Percentiles rank a stretch among this genome's conserved stretches.
Conservation (phyloP, 1,140 invertebrate genomes). For the Heliconius melpomene region DNA sequence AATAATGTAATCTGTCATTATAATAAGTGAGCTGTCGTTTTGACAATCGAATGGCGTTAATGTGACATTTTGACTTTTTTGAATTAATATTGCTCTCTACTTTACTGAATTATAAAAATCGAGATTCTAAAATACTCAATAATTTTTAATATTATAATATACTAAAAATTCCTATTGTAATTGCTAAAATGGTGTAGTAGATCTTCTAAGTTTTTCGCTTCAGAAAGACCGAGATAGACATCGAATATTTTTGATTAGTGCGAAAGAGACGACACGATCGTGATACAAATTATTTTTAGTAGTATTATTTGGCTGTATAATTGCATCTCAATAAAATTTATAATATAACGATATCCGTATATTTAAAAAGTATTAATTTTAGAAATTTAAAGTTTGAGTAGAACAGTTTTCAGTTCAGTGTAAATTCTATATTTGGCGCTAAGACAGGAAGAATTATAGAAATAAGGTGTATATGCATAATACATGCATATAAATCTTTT, state of each 20-base stretch:
- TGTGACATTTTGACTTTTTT: background rate
- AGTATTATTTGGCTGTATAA: constrained; percentile 8
- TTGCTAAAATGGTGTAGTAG: background rate
- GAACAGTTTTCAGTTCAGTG: too few species aligned
- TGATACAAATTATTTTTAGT: background rate
- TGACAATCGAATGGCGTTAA: background rate
- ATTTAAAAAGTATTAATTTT: too few species aligned
- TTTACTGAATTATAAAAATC: background rate
- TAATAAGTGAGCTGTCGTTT: background rate
- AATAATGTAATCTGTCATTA: background rate
- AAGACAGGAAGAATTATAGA: too few species aligned
- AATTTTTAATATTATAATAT: background rate
- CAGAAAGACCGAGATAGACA: background rate
- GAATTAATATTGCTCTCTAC: constrained; percentile 4
- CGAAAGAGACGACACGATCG: constrained; percentile 5
- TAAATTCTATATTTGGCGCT: too few species aligned
- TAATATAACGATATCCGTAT: background rate
- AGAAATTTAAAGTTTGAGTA: too few species aligned
- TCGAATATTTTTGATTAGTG: constrained; percentile 11
- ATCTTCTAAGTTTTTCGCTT: background rate
- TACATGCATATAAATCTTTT: too few species aligned
- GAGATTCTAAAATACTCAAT: constrained; percentile 13
- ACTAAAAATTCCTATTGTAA: background rate
- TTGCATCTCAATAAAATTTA: background rate
- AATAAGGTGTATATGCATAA: too few species aligned